Evolutionary conservation across 2,797 vertebrate species (phyloP).

Genomic region (Peromyscus aztecus): DNA sequence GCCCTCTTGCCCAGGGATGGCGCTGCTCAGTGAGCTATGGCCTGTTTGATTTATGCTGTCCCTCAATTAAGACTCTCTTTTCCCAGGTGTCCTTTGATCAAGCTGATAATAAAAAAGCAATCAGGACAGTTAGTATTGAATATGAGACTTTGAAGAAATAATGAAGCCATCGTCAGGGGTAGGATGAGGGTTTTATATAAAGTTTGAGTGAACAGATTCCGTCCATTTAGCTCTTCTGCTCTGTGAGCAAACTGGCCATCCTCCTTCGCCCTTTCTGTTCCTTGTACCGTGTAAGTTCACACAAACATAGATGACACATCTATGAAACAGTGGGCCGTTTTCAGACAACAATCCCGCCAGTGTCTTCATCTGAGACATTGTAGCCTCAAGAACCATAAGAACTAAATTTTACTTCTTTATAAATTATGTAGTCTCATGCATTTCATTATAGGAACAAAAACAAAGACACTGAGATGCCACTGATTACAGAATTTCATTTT

Average conservation of each 20-base stretch:
- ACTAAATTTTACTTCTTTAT: background rate
- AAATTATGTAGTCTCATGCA: background rate
- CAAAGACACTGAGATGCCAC: background rate
- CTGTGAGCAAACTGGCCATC: background rate
- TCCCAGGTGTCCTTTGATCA: background rate
- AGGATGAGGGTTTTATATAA: background rate
- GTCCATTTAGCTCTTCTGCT: background rate
- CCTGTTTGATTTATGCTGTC: background rate
- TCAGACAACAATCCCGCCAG: background rate
- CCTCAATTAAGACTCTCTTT: background rate
- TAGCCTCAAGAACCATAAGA: background rate
- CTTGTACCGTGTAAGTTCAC: background rate
- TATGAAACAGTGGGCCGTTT: background rate
- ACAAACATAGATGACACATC: background rate
- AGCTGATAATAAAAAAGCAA: background rate
- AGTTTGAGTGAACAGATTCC: background rate
- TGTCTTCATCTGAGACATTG: background rate
- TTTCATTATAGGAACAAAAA: background rate
- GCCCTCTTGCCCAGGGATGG: background rate
- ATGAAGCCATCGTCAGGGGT: background rate
- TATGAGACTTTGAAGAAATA: background rate
- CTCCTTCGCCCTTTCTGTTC: background rate
- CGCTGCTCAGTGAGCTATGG: too few relatives aligned
- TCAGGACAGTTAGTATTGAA: background rate
- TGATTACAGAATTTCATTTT: conserved; percentile 22